A percentile compares a stretch with the other conserved stretches of the same genome.
Conservation (phyloP, 2,888 invertebrate genomes). For the Dusona sp. region DNA sequence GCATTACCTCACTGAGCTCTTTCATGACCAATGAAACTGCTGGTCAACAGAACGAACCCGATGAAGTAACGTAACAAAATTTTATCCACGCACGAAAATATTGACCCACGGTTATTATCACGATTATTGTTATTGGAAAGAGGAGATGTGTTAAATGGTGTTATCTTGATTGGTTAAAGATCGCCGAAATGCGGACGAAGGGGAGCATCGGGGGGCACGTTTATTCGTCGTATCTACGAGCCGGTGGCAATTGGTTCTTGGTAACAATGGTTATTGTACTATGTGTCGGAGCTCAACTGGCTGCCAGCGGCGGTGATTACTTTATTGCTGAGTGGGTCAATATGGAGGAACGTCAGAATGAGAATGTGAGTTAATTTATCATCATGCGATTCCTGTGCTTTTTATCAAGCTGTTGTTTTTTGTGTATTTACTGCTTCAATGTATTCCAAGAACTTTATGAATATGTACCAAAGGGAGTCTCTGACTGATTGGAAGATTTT, state of each 20-base stretch:
- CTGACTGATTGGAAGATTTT: background rate
- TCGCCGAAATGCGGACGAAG: slow-evolving; percentile 81
- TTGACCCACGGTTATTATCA: background rate
- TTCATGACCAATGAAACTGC: slow-evolving; percentile 77
- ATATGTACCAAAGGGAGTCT: background rate
- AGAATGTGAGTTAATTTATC: slow-evolving; percentile 71
- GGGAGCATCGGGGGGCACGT: slow-evolving; percentile 88
- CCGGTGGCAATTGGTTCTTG: slow-evolving; percentile 89
- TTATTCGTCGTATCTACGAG: slow-evolving; percentile 90
- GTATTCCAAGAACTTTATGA: background rate
- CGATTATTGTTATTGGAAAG: background rate
- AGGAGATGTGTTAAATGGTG: background rate
- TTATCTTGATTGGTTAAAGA: slow-evolving; percentile 67
- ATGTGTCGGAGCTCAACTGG: slow-evolving; percentile 89
- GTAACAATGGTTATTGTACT: slow-evolving; percentile 87
- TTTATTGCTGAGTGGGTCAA: slow-evolving; percentile 91
- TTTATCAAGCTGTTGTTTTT: background rate
- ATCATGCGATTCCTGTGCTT: background rate
- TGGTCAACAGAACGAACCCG: slow-evolving; percentile 74
- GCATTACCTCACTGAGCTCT: slow-evolving; percentile 80
- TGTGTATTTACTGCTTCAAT: background rate
- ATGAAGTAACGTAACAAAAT: slow-evolving; percentile 72
- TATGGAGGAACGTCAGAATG: slow-evolving; percentile 74
- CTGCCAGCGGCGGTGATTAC: slow-evolving; percentile 91
- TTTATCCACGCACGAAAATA: background rate